Evolutionary conservation across 1,140 invertebrate genomes (phyloP).

Genomic region (Notospermus geniculatus): DNA sequence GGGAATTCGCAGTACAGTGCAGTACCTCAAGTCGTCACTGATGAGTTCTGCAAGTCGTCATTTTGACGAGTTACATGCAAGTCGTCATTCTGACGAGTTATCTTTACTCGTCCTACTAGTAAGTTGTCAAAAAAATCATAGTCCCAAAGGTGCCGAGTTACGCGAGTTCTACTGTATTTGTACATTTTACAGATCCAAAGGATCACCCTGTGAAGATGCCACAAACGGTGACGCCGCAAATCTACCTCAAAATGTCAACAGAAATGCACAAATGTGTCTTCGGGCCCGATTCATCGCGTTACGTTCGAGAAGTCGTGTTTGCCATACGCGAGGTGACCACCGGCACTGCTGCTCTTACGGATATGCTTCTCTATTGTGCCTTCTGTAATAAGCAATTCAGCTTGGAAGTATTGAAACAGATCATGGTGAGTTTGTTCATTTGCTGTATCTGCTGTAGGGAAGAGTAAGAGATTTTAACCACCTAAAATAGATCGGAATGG

Average conservation of each 20-base stretch:
- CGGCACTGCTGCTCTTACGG: conserved; percentile 33
- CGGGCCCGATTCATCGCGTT: conserved; percentile 42
- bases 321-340: conserved; percentile 37
- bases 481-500: too few relatives aligned
- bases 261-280: conserved; percentile 50
- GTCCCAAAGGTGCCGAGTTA: too few relatives aligned
- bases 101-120: too few relatives aligned
- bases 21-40: too few relatives aligned
- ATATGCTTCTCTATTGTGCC: conserved; percentile 55
- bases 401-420: conserved; percentile 47
- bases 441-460: conserved; percentile 6
- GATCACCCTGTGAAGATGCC: conserved; percentile 32
- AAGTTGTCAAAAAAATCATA: too few relatives aligned
- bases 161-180: too few relatives aligned
- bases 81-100: too few relatives aligned
- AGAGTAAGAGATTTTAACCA: too few relatives aligned
- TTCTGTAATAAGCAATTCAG: conserved; percentile 55
- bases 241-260: conserved; percentile 44
- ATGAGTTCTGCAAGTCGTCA: too few relatives aligned
- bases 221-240: conserved; percentile 33
- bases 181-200: conserved; percentile 30
- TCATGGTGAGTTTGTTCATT: conserved; percentile 47
- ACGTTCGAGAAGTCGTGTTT: conserved; percentile 45
- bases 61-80: too few relatives aligned
- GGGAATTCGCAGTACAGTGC: too few relatives aligned